Evolutionary conservation across 2,797 vertebrate species (phyloP).

Genomic region (Poliocrania exsul): DNA sequence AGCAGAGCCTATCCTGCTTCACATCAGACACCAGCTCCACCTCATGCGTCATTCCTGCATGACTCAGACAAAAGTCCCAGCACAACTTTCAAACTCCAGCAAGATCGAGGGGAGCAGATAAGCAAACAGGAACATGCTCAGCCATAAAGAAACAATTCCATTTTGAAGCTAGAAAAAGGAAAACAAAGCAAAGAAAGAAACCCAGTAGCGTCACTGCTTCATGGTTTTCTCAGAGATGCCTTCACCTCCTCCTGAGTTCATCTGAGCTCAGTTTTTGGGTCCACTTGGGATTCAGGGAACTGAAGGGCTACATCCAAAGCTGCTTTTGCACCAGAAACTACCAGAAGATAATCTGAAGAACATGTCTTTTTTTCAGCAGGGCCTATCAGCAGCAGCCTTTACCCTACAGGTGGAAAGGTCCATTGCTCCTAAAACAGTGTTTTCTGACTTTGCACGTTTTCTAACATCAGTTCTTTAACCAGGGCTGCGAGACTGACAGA

Average conservation of each 20-base stretch:
- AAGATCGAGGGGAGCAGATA: not conserved
- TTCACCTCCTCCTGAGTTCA: not conserved
- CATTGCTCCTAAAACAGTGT: not conserved
- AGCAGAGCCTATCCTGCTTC: not conserved
- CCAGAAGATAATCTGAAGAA: not conserved
- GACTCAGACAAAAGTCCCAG: slow-evolving; percentile 31
- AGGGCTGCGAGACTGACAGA: rapidly evolving
- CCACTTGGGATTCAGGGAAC: not conserved
- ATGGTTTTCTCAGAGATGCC: not conserved
- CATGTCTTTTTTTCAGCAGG: not conserved
- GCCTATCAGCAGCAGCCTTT: not conserved
- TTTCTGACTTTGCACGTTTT: not conserved
- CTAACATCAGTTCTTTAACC: not conserved
- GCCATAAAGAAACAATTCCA: not conserved
- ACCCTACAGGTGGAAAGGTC: not conserved
- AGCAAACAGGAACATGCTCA: not conserved
- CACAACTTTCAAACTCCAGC: not conserved
- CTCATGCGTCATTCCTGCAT: not conserved
- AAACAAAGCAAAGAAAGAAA: not conserved
- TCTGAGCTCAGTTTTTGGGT: not conserved
- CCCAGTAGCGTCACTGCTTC: rapidly evolving
- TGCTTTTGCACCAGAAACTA: not conserved
- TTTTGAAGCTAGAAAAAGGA: not conserved
- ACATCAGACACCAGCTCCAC: not conserved
- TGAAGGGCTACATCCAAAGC: not conserved